Conservation (phyloP, 2,888 invertebrate genomes). For the Deilephila porcellus region DNA sequence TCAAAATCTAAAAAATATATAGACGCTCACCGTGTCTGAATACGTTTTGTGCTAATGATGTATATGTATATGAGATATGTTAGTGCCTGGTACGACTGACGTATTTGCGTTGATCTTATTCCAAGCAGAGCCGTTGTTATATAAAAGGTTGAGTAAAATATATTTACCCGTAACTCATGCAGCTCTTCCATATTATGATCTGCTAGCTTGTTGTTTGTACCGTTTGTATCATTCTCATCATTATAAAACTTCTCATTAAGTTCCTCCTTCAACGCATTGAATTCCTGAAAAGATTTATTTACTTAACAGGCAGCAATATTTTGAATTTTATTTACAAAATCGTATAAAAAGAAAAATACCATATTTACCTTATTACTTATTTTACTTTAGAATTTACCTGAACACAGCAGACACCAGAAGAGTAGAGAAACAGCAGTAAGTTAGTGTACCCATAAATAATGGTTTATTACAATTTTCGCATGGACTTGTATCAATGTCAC, state of each 20-base stretch:
- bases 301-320: neutral
- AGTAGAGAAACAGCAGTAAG: constrained; percentile 9
- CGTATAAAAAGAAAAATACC: neutral
- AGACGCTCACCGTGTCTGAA: neutral
- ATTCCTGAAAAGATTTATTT: constrained; percentile 67
- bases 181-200: constrained; percentile 59
- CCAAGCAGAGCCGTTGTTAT: too few relatives aligned
- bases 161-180: constrained; percentile 67
- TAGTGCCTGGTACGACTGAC: too few relatives aligned
- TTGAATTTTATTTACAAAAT: neutral
- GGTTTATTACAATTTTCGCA: constrained; percentile 2
- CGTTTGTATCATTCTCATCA: constrained; percentile 68
- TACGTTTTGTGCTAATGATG: too few relatives aligned
- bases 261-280: constrained; percentile 74
- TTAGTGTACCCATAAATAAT: neutral
- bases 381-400: neutral
- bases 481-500: neutral
- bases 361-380: constrained; percentile 3
- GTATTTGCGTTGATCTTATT: too few relatives aligned
- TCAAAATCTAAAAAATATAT: too few relatives aligned
- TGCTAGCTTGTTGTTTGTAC: constrained; percentile 51
- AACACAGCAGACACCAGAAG: constrained; percentile 12
- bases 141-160: neutral
- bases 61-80: too few relatives aligned
- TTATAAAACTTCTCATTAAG: constrained; percentile 73